phyloP scores from a whole-genome alignment of 2,113 vertebrate genomes.

The Phoenicopterus ruber region DNA sequence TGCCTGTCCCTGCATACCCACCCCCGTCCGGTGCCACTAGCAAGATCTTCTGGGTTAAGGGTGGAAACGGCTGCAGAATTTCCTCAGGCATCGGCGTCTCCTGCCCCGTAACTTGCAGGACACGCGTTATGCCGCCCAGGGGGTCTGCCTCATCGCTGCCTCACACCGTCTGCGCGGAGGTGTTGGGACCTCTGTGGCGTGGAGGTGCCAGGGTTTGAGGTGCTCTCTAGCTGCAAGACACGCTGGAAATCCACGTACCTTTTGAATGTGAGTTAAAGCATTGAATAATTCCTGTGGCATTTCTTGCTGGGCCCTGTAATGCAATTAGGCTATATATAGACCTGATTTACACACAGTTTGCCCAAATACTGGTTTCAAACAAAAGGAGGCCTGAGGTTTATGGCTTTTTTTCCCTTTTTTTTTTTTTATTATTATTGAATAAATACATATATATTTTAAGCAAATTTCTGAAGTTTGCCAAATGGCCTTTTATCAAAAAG shows the following conservation, averaged over 20 bases:
- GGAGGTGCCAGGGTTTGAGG: not conserved
- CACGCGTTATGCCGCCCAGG: not conserved
- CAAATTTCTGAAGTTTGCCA: constrained; percentile 13
- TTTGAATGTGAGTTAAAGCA: not conserved
- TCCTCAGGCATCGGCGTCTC: not conserved
- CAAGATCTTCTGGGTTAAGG: not conserved
- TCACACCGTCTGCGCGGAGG: not conserved
- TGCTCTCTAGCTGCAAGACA: not conserved
- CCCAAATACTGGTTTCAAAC: constrained; percentile 14
- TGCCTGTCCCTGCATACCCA: not conserved
- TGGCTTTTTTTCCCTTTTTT: not conserved
- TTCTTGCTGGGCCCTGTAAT: not conserved
- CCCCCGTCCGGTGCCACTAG: not conserved
- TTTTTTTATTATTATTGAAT: not conserved
- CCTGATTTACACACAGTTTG: not conserved
- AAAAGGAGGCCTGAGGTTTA: not conserved
- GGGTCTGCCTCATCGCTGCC: not conserved
- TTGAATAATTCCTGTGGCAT: not conserved
- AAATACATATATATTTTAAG: constrained; percentile 12
- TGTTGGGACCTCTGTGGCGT: not conserved
- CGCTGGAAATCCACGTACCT: not conserved
- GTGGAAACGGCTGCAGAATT: not conserved
- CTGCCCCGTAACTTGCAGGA: not conserved
- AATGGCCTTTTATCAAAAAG: constrained; percentile 48
- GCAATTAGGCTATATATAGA: not conserved